Evolutionary conservation across 2,113 vertebrate species (phyloP).

Genomic region (Bubo blakistoni): DNA sequence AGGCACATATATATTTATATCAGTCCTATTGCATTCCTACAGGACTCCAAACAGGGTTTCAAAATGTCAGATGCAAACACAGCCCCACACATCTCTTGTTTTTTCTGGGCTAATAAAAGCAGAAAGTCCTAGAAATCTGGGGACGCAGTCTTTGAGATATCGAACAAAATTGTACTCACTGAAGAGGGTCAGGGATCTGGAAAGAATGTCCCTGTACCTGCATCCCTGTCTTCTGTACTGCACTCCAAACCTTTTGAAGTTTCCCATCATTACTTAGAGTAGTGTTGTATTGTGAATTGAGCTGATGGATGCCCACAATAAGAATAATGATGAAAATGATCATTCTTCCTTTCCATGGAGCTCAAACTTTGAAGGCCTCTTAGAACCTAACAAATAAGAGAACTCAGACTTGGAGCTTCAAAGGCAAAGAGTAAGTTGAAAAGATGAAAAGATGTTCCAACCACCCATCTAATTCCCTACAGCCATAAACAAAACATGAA

Average conservation of each 20-base stretch:
- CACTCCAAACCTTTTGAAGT: neutral
- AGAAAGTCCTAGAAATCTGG: neutral
- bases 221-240: neutral
- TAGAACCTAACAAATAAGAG: neutral
- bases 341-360: neutral
- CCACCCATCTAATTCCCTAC: slow-evolving; percentile 1
- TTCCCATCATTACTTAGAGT: neutral
- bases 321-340: neutral
- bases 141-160: neutral
- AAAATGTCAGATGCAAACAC: neutral
- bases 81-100: neutral
- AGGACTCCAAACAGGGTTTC: neutral
- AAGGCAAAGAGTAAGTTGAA: neutral
- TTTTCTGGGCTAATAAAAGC: neutral
- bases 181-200: neutral
- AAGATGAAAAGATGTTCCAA: slow-evolving; percentile 15
- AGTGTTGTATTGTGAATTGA: neutral
- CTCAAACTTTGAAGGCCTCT: neutral
- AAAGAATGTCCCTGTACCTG: neutral
- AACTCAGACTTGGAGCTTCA: slow-evolving; percentile 1
- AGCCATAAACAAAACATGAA: neutral
- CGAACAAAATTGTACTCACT: neutral
- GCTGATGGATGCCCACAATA: neutral
- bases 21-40: neutral
- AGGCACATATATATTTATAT: neutral